Evolutionary conservation across 2,888 invertebrate genomes (phyloP).

Genomic region (Protonemura montana): DNA sequence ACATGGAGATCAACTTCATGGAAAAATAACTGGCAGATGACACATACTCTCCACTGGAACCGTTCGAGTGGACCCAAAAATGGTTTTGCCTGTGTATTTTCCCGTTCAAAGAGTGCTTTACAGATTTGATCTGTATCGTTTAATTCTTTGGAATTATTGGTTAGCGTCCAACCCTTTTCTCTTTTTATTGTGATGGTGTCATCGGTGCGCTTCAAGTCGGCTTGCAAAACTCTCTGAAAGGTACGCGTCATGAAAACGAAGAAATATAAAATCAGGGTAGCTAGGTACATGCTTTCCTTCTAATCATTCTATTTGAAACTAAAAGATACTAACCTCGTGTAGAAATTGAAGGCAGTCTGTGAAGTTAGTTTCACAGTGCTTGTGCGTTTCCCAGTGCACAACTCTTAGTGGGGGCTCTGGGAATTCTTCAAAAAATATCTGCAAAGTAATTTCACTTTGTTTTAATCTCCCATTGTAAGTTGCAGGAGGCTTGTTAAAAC

Average conservation of each 20-base stretch:
- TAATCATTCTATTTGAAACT: no score
- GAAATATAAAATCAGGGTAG: no score
- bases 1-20: no score
- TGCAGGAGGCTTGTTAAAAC: no score
- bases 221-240: slow-evolving; percentile 38
- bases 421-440: slow-evolving; percentile 60
- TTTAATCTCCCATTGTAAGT: no score
- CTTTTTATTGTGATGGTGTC: slow-evolving; percentile 63
- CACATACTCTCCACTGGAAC: slow-evolving; percentile 65
- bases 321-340: slow-evolving; percentile 53
- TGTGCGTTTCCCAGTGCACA: slow-evolving; percentile 69
- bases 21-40: background rate
- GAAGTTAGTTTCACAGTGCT: slow-evolving; percentile 64
- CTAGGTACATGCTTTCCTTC: background rate
- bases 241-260: background rate
- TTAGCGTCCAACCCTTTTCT: slow-evolving; percentile 60
- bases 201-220: slow-evolving; percentile 40
- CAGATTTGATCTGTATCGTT: slow-evolving; percentile 62
- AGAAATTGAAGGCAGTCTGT: slow-evolving; percentile 67
- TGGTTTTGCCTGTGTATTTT: slow-evolving; percentile 58
- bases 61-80: slow-evolving; percentile 59
- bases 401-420: slow-evolving; percentile 65
- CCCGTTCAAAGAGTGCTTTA: slow-evolving; percentile 58
- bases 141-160: slow-evolving; percentile 57
- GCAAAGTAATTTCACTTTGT: background rate